Base-by-base conservation (phyloP, 2,888 invertebrate genomes). In the Melieria omissa region DNA sequence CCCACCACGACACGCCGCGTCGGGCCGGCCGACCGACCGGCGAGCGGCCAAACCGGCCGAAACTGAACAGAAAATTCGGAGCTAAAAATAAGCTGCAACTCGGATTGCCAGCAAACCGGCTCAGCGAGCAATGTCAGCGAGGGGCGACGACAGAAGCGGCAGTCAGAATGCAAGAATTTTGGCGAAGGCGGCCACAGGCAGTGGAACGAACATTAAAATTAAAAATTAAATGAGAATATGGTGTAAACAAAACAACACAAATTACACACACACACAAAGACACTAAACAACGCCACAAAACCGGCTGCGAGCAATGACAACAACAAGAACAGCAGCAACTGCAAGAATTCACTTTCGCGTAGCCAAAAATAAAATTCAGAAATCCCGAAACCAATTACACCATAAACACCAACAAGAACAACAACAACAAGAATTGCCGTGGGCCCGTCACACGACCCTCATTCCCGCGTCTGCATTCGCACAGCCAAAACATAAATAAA, bases 281-380 rank as follows among this genome's bases (percentile, higher is more conserved):
- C 4, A 58, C 14, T 29, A 47, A 14, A 41, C 58, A 58, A 67
- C 47, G 58, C 47, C 49, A 67, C 47, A 60, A 65, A 67, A 67
- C 49, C 55, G 55, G 57, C 57, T 67, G 67, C 67, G 58, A 67
- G 12, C 58, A 67, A 60, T 10, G 52, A 61, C 61, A 49, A 54
- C 81, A 82, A 81, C 80, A 75, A 60, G 1, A 49, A 49, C 49
- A 10, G 9, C 54, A 12, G 12, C 49, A 45, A 52, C 65, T 29
- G 41, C 29, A 10, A n/a, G 41, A 16, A 58, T 16, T 10, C 29
- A 41, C 41, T 29, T 16, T 12, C 41, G 29, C 77, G 73, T 75
- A 75, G 45, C 60, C 79, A 82, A 81, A 81, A 82, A 81, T 79
- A 81, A 82, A 82, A 68, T 81, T 81, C 79, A 79, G 79, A 82